Evolutionary conservation across 2,113 vertebrate genomes (phyloP), one percentile per base, ranked within the genome.

Genomic region (Psophia crepitans): DNA sequence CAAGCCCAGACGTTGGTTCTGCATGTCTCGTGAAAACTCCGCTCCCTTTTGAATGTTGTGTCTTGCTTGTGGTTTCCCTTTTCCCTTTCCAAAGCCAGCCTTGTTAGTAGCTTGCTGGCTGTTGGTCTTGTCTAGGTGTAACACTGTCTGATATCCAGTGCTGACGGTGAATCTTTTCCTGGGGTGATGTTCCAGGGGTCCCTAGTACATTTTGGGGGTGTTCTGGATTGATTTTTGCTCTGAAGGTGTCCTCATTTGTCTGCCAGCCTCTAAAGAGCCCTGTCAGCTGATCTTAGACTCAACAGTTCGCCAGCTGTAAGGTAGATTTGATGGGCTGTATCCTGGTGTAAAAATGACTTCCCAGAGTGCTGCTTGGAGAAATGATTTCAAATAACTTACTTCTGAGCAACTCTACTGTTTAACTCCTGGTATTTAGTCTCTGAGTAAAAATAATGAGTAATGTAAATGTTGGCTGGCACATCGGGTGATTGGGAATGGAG

Each of bases 401-500:
- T 63, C 5, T 53, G 6, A 4, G 2, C 27, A 15, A 58, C 26
- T 26, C 23, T 41, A 0, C 33, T n/a, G 10, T 32, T 51, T 35
- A 48, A 58, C 30, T 33, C 32, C 41, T 54, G 24, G 3, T 82
- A 14, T 66, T 74, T 80, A 39, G 58, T 8, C 12, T 79, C 28
- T 19, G 35, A 44, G 17, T 41, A 56, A 23, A 73, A 70, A n/a
- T 28, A 3, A 8, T 5, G n/a, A 70, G 6, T 28, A 53, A 28
- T 65, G 16, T 23, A 65, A 84, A 46, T 15, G 2, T 18, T 26
- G 21, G 11, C 15, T 68, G 44, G 22, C 37, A 51, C 46, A 14
- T 44, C 0, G 53, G 14, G 63, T 43, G 43, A 0, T 32, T 16
- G 22, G 46, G 37, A 74, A 5, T 0, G 0, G 43, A 51, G 9